Percentiles rank a stretch among this genome's conserved stretches.
These are phyloP conservation scores for Lates calcarifer DNA, from an alignment of 2,113 vertebrate species.

Conservation along the genomic window DNA sequence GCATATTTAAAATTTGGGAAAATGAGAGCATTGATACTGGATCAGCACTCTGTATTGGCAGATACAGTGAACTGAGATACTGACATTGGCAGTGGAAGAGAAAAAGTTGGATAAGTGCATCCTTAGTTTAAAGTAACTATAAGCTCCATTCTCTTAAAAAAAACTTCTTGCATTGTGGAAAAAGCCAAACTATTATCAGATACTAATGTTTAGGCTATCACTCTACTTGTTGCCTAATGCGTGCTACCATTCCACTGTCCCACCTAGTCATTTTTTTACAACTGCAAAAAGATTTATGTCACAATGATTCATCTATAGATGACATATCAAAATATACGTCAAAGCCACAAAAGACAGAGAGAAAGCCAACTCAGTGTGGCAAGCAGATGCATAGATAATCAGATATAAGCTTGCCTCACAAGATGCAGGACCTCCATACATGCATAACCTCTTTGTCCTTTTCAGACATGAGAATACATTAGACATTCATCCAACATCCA, in stretches of 20 bases:
- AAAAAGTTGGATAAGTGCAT: background rate
- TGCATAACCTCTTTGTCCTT: background rate
- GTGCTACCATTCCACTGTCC: background rate
- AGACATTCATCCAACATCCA: background rate
- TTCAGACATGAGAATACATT: background rate
- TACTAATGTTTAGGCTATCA: background rate
- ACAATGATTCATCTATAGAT: background rate
- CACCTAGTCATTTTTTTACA: background rate
- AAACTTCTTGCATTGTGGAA: background rate
- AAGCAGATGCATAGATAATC: slow-evolving; percentile 24
- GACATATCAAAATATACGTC: background rate
- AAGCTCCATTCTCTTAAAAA: background rate
- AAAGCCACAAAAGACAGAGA: background rate
- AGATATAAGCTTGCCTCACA: slow-evolving; percentile 3
- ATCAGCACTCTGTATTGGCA: background rate
- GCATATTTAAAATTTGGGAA: background rate
- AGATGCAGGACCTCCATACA: slow-evolving; percentile 15
- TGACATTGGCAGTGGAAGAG: background rate
- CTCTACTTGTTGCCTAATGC: background rate
- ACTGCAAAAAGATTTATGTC: background rate
- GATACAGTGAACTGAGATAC: background rate
- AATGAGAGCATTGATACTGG: background rate
- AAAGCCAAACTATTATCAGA: background rate
- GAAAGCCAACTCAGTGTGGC: slow-evolving; percentile 18
- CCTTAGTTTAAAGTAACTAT: background rate